A percentile compares a stretch with the other conserved stretches of the same genome.
Evolutionary conservation across 2,797 vertebrate species (phyloP).

Genomic region (Chelon auratus): DNA sequence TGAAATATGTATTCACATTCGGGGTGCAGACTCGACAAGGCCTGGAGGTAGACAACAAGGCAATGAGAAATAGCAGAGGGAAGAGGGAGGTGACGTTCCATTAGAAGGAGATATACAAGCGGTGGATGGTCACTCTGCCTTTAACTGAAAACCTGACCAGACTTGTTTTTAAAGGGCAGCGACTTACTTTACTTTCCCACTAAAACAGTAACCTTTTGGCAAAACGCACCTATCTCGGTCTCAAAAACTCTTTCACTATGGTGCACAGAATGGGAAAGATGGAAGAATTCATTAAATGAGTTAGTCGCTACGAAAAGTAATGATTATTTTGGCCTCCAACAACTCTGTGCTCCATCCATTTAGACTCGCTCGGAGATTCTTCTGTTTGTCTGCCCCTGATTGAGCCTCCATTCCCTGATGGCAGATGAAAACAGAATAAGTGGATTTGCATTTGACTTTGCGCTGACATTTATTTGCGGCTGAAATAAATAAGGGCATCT

Average conservation of each 20-base stretch:
- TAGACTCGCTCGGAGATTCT: neutral
- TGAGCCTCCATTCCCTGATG: neutral
- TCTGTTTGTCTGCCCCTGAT: neutral
- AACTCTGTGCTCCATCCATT: neutral
- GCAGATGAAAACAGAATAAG: conserved; percentile 28
- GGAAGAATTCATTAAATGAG: conserved; percentile 12
- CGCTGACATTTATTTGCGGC: conserved; percentile 27
- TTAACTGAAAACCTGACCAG: neutral
- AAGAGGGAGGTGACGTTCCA: neutral
- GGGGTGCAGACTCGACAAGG: conserved; percentile 80
- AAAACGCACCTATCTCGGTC: conserved; percentile 15
- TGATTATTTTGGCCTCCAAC: conserved; percentile 11
- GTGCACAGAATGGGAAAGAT: neutral
- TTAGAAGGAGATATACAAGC: conserved; percentile 20
- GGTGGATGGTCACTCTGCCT: neutral
- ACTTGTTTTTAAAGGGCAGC: conserved; percentile 19
- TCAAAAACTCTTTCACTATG: conserved; percentile 14
- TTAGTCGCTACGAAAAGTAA: conserved; percentile 24
- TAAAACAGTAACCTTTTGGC: conserved; percentile 19
- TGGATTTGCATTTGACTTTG: conserved; percentile 41
- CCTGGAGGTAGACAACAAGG: conserved; percentile 54
- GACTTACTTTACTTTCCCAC: conserved; percentile 18
- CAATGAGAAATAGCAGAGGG: neutral
- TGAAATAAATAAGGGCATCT: conserved; percentile 15
- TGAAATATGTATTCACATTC: conserved; percentile 87